Percentiles rank a stretch among this genome's conserved stretches.
phyloP scores from a whole-genome alignment of 2,888 invertebrate species.

The Cerceris rybyensis region DNA sequence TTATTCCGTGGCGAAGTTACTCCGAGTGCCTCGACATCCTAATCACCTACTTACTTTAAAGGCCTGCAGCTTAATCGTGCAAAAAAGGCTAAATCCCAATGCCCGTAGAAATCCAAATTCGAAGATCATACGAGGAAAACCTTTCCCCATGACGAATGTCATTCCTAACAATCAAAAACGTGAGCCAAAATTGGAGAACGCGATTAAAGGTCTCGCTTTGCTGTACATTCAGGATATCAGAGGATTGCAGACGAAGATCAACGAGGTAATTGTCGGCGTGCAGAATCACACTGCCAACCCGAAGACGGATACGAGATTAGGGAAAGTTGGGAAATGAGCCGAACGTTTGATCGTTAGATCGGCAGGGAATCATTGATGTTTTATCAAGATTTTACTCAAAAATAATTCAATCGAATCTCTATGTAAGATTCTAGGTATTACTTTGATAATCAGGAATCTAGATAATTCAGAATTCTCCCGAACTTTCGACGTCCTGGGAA shows the following conservation, averaged over 20 bases:
- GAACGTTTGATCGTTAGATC: not conserved
- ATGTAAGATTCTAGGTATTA: too few species aligned
- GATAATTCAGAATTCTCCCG: too few species aligned
- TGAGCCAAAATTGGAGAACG: slow-evolving; percentile 86
- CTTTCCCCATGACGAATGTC: slow-evolving; percentile 87
- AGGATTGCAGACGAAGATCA: slow-evolving; percentile 95
- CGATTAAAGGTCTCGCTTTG: slow-evolving; percentile 90
- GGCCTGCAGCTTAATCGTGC: slow-evolving; percentile 86
- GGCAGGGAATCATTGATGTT: not conserved
- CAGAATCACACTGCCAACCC: slow-evolving; percentile 98
- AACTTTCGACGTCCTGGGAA: too few species aligned
- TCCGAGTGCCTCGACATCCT: slow-evolving; percentile 91
- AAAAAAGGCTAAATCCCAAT: slow-evolving; percentile 84
- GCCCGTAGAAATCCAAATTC: slow-evolving; percentile 84
- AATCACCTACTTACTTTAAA: slow-evolving; percentile 90
- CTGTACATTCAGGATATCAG: slow-evolving; percentile 93
- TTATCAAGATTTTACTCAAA: too few species aligned
- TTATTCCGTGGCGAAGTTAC: slow-evolving; percentile 88
- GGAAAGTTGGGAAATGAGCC: slow-evolving; percentile 90
- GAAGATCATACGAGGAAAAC: slow-evolving; percentile 85
- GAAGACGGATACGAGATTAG: slow-evolving; percentile 96
- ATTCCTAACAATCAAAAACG: slow-evolving; percentile 87
- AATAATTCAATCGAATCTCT: too few species aligned
- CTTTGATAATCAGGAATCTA: too few species aligned
- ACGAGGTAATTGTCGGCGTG: slow-evolving; percentile 95